Conservation (phyloP, 2,113 vertebrate species). For the Sitta europaea region DNA sequence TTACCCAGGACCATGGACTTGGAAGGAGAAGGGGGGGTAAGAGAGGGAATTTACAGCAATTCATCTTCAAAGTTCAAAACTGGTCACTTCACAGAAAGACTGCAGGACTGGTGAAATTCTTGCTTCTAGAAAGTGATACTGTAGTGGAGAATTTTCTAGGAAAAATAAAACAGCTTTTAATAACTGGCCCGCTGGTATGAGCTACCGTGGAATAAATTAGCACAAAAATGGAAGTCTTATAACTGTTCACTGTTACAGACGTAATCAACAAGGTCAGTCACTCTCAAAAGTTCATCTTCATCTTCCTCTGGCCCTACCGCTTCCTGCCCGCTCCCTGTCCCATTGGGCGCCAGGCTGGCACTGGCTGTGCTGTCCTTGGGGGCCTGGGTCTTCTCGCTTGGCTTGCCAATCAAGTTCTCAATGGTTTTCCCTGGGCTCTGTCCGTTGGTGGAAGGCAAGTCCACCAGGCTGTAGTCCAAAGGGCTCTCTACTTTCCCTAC, state of each 20-base stretch:
- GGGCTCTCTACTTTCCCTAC: constrained; percentile 81
- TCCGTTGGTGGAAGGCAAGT: constrained; percentile 86
- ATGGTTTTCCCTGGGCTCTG: constrained; percentile 86
- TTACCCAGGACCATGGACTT: constrained; percentile 80
- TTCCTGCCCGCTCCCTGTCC: constrained; percentile 80
- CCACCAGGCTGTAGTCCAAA: constrained; percentile 83
- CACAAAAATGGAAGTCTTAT: constrained; percentile 85
- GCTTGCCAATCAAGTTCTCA: constrained; percentile 80
- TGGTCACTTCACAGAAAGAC: constrained; percentile 82
- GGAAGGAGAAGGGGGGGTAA: constrained; percentile 68
- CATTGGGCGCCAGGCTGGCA: constrained; percentile 80
- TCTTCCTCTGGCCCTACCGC: constrained; percentile 84
- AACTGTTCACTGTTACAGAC: constrained; percentile 95
- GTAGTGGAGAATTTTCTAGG: constrained; percentile 79
- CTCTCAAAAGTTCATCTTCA: constrained; percentile 95
- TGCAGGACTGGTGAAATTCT: constrained; percentile 77
- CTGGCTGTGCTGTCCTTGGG: constrained; percentile 81
- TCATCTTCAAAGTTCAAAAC: constrained; percentile 77
- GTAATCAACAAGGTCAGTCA: constrained; percentile 94
- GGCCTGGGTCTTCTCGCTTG: constrained; percentile 75
- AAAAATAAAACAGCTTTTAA: constrained; percentile 85
- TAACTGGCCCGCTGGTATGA: constrained; percentile 85
- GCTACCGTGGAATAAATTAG: constrained; percentile 86
- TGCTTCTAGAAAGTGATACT: constrained; percentile 82
- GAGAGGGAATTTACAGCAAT: constrained; percentile 78